Conservation (phyloP, 2,888 invertebrate genomes). For the Zeuzera pyrina region DNA sequence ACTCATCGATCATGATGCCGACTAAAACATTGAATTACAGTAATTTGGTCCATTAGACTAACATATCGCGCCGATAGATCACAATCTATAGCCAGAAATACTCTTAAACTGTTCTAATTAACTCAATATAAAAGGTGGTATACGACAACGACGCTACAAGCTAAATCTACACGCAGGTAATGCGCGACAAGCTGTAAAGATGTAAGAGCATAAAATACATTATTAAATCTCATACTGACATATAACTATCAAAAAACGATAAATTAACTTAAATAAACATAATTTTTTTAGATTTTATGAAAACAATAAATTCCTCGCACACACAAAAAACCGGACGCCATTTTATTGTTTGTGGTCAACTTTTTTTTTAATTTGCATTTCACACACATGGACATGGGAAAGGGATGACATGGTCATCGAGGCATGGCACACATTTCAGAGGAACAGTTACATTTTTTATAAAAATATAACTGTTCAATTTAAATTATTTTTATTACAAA, state of each 20-base stretch:
- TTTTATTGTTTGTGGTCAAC: slow-evolving; percentile 68
- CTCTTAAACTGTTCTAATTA: slow-evolving; percentile 42
- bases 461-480: no score
- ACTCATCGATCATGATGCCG: slow-evolving; percentile 50
- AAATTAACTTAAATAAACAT: slow-evolving; percentile 21
- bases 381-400: neutral
- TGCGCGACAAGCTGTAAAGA: slow-evolving; percentile 23
- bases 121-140: slow-evolving; percentile 58
- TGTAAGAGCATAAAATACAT: slow-evolving; percentile 22
- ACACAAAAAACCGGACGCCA: slow-evolving; percentile 72
- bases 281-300: slow-evolving; percentile 35
- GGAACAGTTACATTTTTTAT: no score
- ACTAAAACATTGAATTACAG: slow-evolving; percentile 23
- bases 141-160: slow-evolving; percentile 60
- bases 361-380: slow-evolving; percentile 21
- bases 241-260: slow-evolving; percentile 18
- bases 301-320: slow-evolving; percentile 68
- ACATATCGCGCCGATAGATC: slow-evolving; percentile 17
- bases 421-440: no score
- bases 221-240: slow-evolving; percentile 23
- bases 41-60: slow-evolving; percentile 23
- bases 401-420: no score
- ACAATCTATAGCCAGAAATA: slow-evolving; percentile 27
- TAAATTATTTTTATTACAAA: no score
- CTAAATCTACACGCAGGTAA: slow-evolving; percentile 54